Conservation (phyloP, 2,888 invertebrate genomes). For the Pachycephus smyrnensis region DNA sequence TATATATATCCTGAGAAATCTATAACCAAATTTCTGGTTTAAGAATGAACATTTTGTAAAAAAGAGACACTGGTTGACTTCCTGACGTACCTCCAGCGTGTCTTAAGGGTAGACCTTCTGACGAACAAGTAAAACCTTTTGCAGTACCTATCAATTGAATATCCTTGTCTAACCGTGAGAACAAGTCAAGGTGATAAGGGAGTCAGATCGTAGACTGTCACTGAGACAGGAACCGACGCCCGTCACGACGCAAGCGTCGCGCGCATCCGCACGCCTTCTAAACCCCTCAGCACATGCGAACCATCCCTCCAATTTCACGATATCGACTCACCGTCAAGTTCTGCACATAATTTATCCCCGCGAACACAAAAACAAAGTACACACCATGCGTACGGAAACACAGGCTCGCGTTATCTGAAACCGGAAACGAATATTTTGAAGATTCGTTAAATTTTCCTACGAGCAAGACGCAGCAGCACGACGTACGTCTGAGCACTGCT, state of each 20-base stretch:
- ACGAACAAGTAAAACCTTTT: neutral
- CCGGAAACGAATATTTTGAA: neutral
- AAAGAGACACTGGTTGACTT: neutral
- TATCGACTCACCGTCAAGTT: neutral
- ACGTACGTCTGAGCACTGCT: neutral
- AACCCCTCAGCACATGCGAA: neutral
- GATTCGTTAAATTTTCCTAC: neutral
- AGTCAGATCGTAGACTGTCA: neutral
- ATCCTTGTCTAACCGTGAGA: neutral
- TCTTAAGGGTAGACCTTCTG: neutral
- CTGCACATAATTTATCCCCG: neutral
- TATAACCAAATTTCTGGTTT: neutral
- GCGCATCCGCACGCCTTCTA: neutral
- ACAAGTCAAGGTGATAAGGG: neutral
- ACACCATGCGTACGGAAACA: neutral
- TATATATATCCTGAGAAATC: neutral
- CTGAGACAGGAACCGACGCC: neutral
- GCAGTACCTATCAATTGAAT: neutral
- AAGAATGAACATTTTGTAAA: neutral
- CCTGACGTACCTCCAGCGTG: neutral
- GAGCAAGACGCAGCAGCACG: neutral
- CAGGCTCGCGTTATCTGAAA: neutral
- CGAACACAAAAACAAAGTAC: neutral
- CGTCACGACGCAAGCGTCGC: neutral
- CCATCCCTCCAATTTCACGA: neutral